phyloP scores from a whole-genome alignment of 1,140 invertebrate genomes.

The Pseudomyrmex gracilis region DNA sequence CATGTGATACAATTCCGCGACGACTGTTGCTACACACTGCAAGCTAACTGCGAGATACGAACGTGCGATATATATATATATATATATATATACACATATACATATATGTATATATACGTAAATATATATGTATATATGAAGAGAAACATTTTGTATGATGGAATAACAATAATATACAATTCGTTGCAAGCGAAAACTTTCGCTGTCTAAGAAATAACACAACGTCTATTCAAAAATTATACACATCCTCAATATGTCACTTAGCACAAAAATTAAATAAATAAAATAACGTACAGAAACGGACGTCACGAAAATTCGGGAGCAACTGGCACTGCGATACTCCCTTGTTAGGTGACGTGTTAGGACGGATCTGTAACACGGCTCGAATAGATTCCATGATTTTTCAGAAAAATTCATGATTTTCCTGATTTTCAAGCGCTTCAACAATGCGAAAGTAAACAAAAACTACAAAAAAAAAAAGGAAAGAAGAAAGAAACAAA shows the following conservation, averaged over 20 bases:
- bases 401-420: too few relatives aligned
- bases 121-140: background rate
- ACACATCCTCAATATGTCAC: slow-evolving; percentile 7
- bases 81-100: too few relatives aligned
- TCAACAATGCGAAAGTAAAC: background rate
- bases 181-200: slow-evolving; percentile 1
- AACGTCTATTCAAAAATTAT: slow-evolving; percentile 18
- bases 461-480: too few relatives aligned
- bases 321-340: slow-evolving; percentile 45
- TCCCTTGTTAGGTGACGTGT: slow-evolving; percentile 57
- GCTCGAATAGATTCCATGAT: too few relatives aligned
- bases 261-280: slow-evolving; percentile 26
- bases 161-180: slow-evolving; percentile 11
- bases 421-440: slow-evolving; percentile 8
- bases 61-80: slow-evolving; percentile 54
- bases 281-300: slow-evolving; percentile 4
- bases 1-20: slow-evolving; percentile 40
- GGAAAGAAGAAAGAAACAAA: slow-evolving; percentile 10
- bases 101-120: too few relatives aligned
- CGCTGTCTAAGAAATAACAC: slow-evolving; percentile 8
- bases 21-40: slow-evolving; percentile 31
- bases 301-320: slow-evolving; percentile 2
- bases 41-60: slow-evolving; percentile 52
- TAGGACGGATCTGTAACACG: slow-evolving; percentile 5
- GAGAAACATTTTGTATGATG: slow-evolving; percentile 30